Base-by-base conservation (phyloP, 2,797 vertebrate species). In the Erethizon dorsatum region DNA sequence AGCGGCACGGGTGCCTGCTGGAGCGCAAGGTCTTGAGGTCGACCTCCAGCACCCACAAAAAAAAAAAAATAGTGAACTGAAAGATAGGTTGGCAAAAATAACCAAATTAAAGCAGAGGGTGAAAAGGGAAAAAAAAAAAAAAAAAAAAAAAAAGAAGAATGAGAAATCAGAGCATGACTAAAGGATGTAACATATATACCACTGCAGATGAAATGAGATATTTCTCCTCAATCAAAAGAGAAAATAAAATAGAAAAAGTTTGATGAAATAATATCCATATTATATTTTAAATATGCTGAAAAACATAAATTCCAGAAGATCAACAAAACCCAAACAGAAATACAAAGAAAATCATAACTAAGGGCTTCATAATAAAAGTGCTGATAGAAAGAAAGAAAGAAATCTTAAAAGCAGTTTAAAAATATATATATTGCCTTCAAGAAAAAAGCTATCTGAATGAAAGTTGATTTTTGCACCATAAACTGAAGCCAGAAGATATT, bases 231-330 rank as follows among this genome's bases (percentile, higher is more conserved):
- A 11, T 37, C 26, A 14, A 82, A 56, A 94, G 17, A 88, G 31
- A 80, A 8, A 33, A 83, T 22, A 52, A 83, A 80, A 33, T 63
- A 63, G 41, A 67, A 82, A 77, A 83, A 52, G 47, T 47, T 82
- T 71, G 54, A 67, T 17, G 3, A 88, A 88, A 91, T 67, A 77
- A 77, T 65, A 63, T 26, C 67, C 31, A 73, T 26, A 87, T 71
- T 83, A 41, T 92, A 85, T 94, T 79, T 50, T 52, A 79, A 87
- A 78, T 87, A 33, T 65, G n/a, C 69, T 69, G 69, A 90, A 83
- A 69, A 54, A 45, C 56, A 56, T 65, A 83, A 26, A 56, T 65
- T 63, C 9, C 13, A 83, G 24, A 82, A 78, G 56, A 50, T 88
- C 67, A 83, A 69, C 20, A 75, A 91, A n/a, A 88, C 73, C n/a